Evolutionary conservation across 1,140 invertebrate genomes (phyloP).

Genomic region (Diprion similis): DNA sequence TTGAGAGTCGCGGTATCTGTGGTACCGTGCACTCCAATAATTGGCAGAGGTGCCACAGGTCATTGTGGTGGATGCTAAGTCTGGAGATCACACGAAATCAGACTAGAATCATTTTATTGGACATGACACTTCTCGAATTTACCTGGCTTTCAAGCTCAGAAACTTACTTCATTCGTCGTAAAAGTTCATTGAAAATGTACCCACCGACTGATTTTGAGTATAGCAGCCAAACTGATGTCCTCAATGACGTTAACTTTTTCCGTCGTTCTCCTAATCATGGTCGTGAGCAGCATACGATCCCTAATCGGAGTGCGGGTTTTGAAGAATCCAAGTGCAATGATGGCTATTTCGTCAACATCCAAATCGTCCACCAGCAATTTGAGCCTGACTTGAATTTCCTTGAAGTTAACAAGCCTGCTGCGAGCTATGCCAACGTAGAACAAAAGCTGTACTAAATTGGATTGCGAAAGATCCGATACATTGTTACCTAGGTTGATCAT

Average conservation of each 20-base stretch:
- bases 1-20: conserved; percentile 42
- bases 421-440: conserved; percentile 61
- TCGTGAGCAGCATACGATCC: conserved; percentile 49
- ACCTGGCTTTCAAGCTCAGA: not conserved
- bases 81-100: conserved; percentile 25
- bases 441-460: conserved; percentile 61
- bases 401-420: conserved; percentile 52
- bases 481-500: conserved; percentile 56
- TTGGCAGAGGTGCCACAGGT: not conserved
- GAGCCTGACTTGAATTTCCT: conserved; percentile 61
- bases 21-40: not conserved
- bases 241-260: conserved; percentile 52
- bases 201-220: conserved; percentile 58
- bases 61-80: conserved; percentile 11
- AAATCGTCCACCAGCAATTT: conserved; percentile 52
- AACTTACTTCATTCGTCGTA: not conserved
- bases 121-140: conserved; percentile 20
- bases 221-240: conserved; percentile 60
- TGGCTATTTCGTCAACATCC: conserved; percentile 60
- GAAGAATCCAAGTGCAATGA: conserved; percentile 66
- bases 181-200: not conserved
- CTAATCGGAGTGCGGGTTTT: conserved; percentile 63
- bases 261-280: conserved; percentile 52
- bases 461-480: conserved; percentile 51
- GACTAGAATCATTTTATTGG: not conserved